A percentile compares a stretch with the other conserved stretches of the same genome.
Evolutionary conservation across 2,888 invertebrate species (phyloP).

Genomic region (Melanchra persicariae): DNA sequence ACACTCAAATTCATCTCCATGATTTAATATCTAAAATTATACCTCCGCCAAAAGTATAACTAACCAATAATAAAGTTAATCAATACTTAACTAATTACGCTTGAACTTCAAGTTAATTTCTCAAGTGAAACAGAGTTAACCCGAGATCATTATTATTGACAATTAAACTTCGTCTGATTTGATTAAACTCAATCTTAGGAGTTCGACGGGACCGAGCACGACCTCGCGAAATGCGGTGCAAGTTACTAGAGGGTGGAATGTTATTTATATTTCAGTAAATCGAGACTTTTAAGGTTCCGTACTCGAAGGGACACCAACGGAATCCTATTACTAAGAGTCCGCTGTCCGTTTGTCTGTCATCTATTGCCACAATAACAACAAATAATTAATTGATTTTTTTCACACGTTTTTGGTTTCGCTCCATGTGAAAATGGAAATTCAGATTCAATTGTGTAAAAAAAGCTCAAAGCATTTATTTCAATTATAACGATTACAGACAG

Average conservation of each 20-base stretch:
- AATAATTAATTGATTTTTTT: too few relatives aligned
- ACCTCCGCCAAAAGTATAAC: slow-evolving; percentile 45
- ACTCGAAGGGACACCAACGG: too few relatives aligned
- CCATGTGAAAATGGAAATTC: too few relatives aligned
- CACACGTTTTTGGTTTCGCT: too few relatives aligned
- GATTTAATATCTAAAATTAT: slow-evolving; percentile 12
- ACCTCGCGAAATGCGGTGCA: slow-evolving; percentile 49
- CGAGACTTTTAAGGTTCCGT: too few relatives aligned
- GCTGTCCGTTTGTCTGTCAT: too few relatives aligned
- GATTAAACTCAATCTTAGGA: slow-evolving; percentile 84
- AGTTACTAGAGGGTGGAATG: slow-evolving; percentile 42
- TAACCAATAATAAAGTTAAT: slow-evolving; percentile 68
- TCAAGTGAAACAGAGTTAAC: slow-evolving; percentile 81
- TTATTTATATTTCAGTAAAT: background rate
- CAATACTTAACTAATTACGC: slow-evolving; percentile 73
- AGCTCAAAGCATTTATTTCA: too few relatives aligned
- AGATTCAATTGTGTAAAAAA: too few relatives aligned
- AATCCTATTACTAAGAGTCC: too few relatives aligned
- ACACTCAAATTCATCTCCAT: background rate
- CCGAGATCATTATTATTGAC: slow-evolving; percentile 83
- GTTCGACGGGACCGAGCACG: slow-evolving; percentile 64
- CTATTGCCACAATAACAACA: too few relatives aligned
- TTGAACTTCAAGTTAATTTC: slow-evolving; percentile 76
- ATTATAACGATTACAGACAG: too few relatives aligned
- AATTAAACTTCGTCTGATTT: slow-evolving; percentile 83